Conservation (phyloP, 2,797 vertebrate genomes). For the Vespertilio murinus region DNA sequence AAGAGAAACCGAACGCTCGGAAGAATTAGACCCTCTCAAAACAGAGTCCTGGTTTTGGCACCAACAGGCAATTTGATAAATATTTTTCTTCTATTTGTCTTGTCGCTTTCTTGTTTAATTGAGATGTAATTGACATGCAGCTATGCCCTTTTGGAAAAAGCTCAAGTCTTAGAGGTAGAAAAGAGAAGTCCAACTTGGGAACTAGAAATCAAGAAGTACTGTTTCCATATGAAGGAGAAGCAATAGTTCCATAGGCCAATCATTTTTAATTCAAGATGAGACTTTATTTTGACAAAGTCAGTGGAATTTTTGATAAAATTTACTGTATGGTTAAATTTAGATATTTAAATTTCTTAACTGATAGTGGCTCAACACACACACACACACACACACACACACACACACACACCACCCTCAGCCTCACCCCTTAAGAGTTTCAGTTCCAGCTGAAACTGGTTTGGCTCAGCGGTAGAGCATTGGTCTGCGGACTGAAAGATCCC, state of each 20-base stretch:
- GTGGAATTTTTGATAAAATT: background rate
- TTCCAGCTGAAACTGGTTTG: too few species aligned
- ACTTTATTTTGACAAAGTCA: background rate
- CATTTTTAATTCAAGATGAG: background rate
- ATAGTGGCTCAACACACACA: background rate
- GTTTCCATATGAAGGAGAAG: background rate
- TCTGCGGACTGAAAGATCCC: too few species aligned
- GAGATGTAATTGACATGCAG: background rate
- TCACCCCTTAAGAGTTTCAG: background rate
- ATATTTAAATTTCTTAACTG: background rate
- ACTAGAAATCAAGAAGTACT: background rate
- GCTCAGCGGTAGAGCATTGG: too few species aligned
- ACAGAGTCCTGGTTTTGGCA: background rate
- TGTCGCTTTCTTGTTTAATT: background rate
- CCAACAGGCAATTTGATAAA: background rate
- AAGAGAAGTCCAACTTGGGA: background rate
- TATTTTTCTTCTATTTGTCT: background rate
- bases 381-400: background rate
- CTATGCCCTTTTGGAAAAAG: background rate
- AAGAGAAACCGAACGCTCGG: background rate
- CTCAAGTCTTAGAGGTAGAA: background rate
- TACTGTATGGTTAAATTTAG: background rate
- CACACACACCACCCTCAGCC: background rate
- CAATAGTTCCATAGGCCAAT: background rate
- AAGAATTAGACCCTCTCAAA: conserved; percentile 1